Base-by-base conservation (phyloP, 2,797 vertebrate species). In the Hozukius guyotensis region DNA sequence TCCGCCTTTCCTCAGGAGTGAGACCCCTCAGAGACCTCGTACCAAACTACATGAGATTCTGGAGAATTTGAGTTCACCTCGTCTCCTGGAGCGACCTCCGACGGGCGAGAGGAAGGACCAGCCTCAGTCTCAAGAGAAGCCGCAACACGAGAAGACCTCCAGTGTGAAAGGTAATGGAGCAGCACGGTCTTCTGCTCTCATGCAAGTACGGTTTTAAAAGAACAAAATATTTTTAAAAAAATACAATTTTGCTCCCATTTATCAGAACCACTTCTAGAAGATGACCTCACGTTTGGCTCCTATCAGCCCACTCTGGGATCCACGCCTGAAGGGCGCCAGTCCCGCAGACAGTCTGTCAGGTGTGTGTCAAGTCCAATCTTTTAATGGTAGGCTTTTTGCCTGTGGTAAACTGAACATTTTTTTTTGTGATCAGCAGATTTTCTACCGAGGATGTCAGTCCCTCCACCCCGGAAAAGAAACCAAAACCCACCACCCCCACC, bases 1-100 rank as follows among this genome's bases (percentile, higher is more conserved):
- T 72, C n/a, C 11, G 18, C 11, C 24, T n/a, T 2, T 8, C 60
- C 49, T 53, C 79, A 87, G 67, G 87, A 96, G 95, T 31, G 95
- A 96, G 18, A 72, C 86, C 59, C 89, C 93, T 55, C 94, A 79
- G 57, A 96, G 96, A 73, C 92, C 95, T 29, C 96, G 95, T 8
- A 96, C 96, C 10, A 96, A 94, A 88, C 92, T 98, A 24, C 96
- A 97, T 22, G 97, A 98, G 87, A 96, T 99, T 71, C 90, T 98
- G 74, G 96, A 96, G 63, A 92, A 92, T 57, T 91, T 96, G 63
- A 94, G 96, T 0, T 86, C 94, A 13, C 72, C 95, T 68, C 96
- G 84, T 61, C 90, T 95, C 46, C 91, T 95, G 53, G 94, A 96
- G 72, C 88, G 80, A 60, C 96, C 95, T 0, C 81, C 75, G 4